A percentile compares a stretch with the other conserved stretches of the same genome.
Conservation (phyloP, 2,797 vertebrate genomes). For the Enteromius trimaculatus region DNA sequence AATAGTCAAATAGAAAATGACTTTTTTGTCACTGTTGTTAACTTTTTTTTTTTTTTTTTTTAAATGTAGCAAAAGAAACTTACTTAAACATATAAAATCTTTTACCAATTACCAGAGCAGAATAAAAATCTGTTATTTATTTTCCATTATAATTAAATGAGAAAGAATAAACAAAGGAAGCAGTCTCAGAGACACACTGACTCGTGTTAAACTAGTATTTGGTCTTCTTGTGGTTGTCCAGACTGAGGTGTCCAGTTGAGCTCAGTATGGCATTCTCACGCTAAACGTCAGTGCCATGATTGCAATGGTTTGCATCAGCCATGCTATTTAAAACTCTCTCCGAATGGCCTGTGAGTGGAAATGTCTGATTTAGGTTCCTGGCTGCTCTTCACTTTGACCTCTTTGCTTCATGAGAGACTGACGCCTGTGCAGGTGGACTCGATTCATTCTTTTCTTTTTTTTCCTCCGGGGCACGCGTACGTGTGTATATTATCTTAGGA, state of each 20-base stretch:
- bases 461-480: constrained; percentile 17
- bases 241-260: constrained; percentile 19
- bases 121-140: neutral
- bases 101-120: neutral
- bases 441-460: constrained; percentile 18
- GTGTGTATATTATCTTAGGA: constrained; percentile 40
- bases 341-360: constrained; percentile 25
- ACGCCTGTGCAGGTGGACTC: constrained; percentile 4
- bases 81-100: neutral
- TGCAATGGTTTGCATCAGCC: constrained; percentile 59
- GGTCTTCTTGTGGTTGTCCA: neutral
- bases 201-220: neutral
- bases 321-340: constrained; percentile 54
- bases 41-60: neutral
- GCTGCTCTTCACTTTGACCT: neutral
- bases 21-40: too few relatives aligned
- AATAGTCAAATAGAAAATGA: too few relatives aligned
- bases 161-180: neutral
- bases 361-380: constrained; percentile 42
- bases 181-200: neutral
- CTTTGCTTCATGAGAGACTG: neutral
- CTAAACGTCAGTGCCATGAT: constrained; percentile 13
- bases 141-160: neutral
- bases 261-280: constrained; percentile 20
- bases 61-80: neutral